A percentile compares a stretch with the other conserved stretches of the same genome.
These are phyloP conservation scores for Dinoponera quadriceps DNA, from an alignment of 1,140 invertebrate species.

Conservation along the genomic window DNA sequence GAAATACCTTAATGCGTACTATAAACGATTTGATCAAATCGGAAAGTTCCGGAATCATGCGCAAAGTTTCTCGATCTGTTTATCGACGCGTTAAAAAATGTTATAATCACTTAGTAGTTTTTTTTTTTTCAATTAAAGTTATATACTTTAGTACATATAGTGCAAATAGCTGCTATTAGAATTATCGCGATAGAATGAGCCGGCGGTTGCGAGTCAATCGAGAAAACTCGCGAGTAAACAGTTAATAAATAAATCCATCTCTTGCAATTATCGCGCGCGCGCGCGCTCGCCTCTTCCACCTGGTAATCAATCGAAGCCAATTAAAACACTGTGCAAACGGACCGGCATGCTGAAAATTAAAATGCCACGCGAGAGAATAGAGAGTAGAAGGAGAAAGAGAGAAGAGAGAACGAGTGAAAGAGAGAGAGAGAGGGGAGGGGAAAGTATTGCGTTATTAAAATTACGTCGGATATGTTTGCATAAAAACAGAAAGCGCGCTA, in stretches of 20 bases:
- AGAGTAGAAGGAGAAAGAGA: not conserved
- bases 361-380: not conserved
- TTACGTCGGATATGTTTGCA: not conserved
- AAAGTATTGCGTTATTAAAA: slow-evolving; percentile 3
- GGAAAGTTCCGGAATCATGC: too few relatives aligned
- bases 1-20: too few relatives aligned
- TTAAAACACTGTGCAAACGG: slow-evolving; percentile 42
- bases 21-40: too few relatives aligned
- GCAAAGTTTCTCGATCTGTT: too few relatives aligned
- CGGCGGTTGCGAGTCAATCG: slow-evolving; percentile 9
- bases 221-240: slow-evolving; percentile 42
- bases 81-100: too few relatives aligned
- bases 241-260: slow-evolving; percentile 49
- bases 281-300: slow-evolving; percentile 3
- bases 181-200: slow-evolving; percentile 30
- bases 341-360: slow-evolving; percentile 25
- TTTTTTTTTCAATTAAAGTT: too few relatives aligned
- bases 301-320: slow-evolving; percentile 34
- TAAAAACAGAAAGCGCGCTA: slow-evolving; percentile 10
- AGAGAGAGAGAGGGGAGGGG: too few relatives aligned
- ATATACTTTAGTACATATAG: not conserved
- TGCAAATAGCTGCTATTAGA: slow-evolving; percentile 3
- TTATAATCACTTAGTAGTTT: too few relatives aligned
- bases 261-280: slow-evolving; percentile 32
- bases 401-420: not conserved